phyloP scores from a whole-genome alignment of 1,140 invertebrate genomes.

The Drosophila gunungcola region DNA sequence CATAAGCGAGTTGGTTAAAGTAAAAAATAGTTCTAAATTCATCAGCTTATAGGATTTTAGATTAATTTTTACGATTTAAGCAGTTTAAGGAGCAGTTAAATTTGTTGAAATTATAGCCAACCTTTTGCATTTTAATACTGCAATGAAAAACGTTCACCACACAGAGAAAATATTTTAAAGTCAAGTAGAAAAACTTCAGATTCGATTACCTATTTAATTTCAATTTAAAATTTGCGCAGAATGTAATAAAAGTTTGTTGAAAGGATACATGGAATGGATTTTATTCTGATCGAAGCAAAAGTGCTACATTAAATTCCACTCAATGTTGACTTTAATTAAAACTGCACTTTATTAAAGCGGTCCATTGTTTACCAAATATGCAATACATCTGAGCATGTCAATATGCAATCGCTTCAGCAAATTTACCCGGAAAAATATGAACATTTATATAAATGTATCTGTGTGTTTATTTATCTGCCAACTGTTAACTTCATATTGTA shows the following conservation, averaged over 20 bases:
- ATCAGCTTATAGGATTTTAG: too few relatives aligned
- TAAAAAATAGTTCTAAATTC: too few relatives aligned
- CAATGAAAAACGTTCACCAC: too few relatives aligned
- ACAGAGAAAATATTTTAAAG: too few relatives aligned
- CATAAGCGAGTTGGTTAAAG: neutral
- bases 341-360: constrained; percentile 12
- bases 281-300: neutral
- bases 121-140: too few relatives aligned
- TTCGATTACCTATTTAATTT: too few relatives aligned
- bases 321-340: neutral
- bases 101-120: too few relatives aligned
- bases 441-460: constrained; percentile 3
- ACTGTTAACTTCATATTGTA: constrained; percentile 33
- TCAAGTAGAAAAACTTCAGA: too few relatives aligned
- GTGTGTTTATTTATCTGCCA: constrained; percentile 14
- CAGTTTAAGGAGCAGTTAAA: too few relatives aligned
- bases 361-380: constrained; percentile 16
- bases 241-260: neutral
- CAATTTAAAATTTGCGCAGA: too few relatives aligned
- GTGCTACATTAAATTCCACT: neutral
- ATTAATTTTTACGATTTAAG: too few relatives aligned
- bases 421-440: constrained; percentile 9
- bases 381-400: constrained; percentile 7
- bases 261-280: neutral
- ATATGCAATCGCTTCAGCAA: constrained; percentile 22